Evolutionary conservation across 2,797 vertebrate species (phyloP).

Genomic region (Siniperca obscura): DNA sequence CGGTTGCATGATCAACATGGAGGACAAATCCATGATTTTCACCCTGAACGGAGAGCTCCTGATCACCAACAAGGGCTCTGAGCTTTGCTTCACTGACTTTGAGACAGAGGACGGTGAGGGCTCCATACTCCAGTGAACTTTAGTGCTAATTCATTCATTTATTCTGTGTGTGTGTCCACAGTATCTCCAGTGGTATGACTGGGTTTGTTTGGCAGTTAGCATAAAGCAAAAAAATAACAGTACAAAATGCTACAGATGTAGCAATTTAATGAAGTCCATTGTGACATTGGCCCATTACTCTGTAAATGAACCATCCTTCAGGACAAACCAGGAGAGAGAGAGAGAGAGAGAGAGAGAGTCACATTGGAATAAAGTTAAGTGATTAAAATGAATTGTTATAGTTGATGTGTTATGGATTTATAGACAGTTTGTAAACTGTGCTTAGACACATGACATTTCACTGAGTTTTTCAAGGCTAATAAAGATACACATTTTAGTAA

Average conservation of each 20-base stretch:
- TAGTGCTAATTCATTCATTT: slow-evolving; percentile 31
- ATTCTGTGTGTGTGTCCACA: slow-evolving; percentile 23
- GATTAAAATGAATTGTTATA: slow-evolving; percentile 14
- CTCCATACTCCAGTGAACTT: slow-evolving; percentile 34
- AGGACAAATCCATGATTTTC: slow-evolving; percentile 98
- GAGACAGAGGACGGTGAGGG: slow-evolving; percentile 93
- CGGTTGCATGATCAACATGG: slow-evolving; percentile 98
- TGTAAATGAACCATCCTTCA: slow-evolving; percentile 44
- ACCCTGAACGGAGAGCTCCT: slow-evolving; percentile 97
- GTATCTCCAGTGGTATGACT: slow-evolving; percentile 22
- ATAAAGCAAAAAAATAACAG: neutral
- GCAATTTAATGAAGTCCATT: slow-evolving; percentile 40
- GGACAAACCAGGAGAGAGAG: neutral
- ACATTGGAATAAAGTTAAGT: slow-evolving; percentile 3
- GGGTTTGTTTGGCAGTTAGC: slow-evolving; percentile 29
- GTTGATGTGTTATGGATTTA: neutral
- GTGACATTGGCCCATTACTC: slow-evolving; percentile 23
- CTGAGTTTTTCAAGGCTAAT: neutral
- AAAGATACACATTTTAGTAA: neutral
- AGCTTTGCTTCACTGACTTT: slow-evolving; percentile 97
- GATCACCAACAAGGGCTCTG: slow-evolving; percentile 97
- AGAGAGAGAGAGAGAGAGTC: neutral
- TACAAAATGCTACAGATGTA: slow-evolving; percentile 26
- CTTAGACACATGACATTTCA: neutral
- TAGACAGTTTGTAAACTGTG: neutral